A percentile compares a stretch with the other conserved stretches of the same genome.
Conservation (phyloP, 2,113 vertebrate genomes). For the Pontoporia blainvillei region DNA sequence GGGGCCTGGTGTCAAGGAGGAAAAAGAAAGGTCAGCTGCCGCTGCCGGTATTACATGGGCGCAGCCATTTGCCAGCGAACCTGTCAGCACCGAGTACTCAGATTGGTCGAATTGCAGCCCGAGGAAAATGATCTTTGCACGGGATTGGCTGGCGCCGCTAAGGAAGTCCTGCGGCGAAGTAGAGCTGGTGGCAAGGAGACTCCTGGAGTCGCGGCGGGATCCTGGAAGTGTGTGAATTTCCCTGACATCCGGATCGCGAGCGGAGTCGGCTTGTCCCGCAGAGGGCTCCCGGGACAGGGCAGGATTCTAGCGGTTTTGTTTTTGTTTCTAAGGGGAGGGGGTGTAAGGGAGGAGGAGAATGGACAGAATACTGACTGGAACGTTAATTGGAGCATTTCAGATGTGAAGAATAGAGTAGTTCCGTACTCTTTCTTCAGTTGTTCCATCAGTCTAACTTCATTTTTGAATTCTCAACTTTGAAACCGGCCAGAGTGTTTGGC, state of each 20-base stretch:
- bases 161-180: not conserved
- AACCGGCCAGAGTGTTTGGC: not conserved
- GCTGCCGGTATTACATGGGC: rapidly evolving
- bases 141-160: conserved; percentile 78
- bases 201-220: not conserved
- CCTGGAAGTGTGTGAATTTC: rapidly evolving
- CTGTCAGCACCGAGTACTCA: conserved; percentile 28
- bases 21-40: not conserved
- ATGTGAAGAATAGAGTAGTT: not conserved
- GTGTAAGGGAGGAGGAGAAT: not conserved
- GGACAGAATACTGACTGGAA: not conserved
- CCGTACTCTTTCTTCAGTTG: not conserved
- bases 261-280: rapidly evolving
- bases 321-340: not conserved
- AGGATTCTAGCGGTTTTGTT: not conserved
- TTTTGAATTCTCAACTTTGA: not conserved
- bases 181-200: not conserved
- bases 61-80: conserved; percentile 76
- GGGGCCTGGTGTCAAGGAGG: rapidly evolving
- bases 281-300: not conserved
- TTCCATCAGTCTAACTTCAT: not conserved
- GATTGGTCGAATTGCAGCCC: conserved; percentile 80
- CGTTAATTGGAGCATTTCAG: not conserved
- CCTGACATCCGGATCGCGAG: rapidly evolving
- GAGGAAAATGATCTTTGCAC: conserved; percentile 27